Base-by-base conservation (phyloP, 2,888 invertebrate genomes). In the Drosophila neonasuta region DNA sequence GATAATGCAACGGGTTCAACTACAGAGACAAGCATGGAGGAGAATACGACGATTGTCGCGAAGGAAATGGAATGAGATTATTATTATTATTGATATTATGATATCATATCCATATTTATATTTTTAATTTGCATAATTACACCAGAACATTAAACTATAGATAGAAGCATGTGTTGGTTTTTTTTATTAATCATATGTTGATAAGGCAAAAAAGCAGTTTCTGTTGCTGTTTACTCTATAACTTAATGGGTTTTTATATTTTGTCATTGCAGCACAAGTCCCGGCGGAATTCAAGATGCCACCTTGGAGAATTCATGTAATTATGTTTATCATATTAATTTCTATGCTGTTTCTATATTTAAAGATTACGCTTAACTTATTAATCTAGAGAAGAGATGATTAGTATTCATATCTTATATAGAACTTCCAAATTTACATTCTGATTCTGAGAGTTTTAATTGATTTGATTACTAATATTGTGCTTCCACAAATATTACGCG, bases 281-380 rank as follows among this genome's bases (percentile, higher is more conserved):
- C 95, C 15, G 92, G 94, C 72, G 94, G 93, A 87, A 90, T 94
- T 68, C 93, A 94, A 90, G 95, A 95, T 91, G 93, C 94, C 90
- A 93, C 94, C 49, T 90, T 94, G 88, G 93, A 93, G 80, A 89
- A 88, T 79, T 88, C 90, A 80, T 90, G 91, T 91, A 81, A 90
- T 90, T 88, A 62, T 32, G 3, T 39, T 6, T 29, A 24, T 11
- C 2, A 13, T 6, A 29, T 34, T 7, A 36, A 30, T 17, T 36
- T 5, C n/a, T 10, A n/a, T 36, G 3, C 11, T n/a, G 5, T 36
- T 36, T 34, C 11, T 10, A 34, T 9, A 32, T 32, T 9, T 8
- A 32, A 9, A 34, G 11, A 11, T 36, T n/a, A 36, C n/a, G 32
- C 32, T 24, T 24, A 24, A 24, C 6, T 24, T 24, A 24, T 24